Base-by-base conservation (phyloP, 2,797 vertebrate species). In the Crenuchus spilurus region DNA sequence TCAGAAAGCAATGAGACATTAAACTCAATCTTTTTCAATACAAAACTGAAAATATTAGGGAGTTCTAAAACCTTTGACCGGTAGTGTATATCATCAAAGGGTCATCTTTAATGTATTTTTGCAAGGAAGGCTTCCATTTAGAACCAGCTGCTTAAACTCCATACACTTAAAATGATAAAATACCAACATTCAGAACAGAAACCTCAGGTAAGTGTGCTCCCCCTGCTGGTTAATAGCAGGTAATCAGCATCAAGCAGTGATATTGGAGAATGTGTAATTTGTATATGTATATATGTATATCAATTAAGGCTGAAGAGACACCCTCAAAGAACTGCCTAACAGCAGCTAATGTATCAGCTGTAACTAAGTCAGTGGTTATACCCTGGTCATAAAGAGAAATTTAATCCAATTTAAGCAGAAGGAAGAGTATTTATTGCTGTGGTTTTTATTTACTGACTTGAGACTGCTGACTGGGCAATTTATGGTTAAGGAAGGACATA, bases 361-460 rank as follows among this genome's bases (percentile, higher is more conserved):
- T 6, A 52, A 72, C 41, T 1, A 8, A 28, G 6, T 13, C 18
- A 51, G 22, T 20, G 4, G 3, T 55, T 44, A 18, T 57, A 1
- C 30, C 37, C 8, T 42, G 14, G 24, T 11, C 20, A 24, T 35
- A 46, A 60, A 37, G 1, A 57, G 22, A 39, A 58, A 61, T 41
- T 31, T 11, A 42, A 49, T 33, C 20, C 13, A 51, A 13, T 57
- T 57, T 31, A 31, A 31, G 16, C 11, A 2, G 46, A n/a, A n/a
- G 48, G 13, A 57, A 48, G 68, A 70, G 62, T 65, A 42, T 73
- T 82, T 49, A 66, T 62, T 58, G 46, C 26, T 77, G 52, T 42
- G 31, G 63, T 60, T 81, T 81, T 81, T 75, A 83, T 72, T 51
- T 61, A 68, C 71, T 68, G 46, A 31, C 52, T 41, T 26, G 30